Evolutionary conservation across 2,113 vertebrate species (phyloP).

Genomic region (Chauna torquata): DNA sequence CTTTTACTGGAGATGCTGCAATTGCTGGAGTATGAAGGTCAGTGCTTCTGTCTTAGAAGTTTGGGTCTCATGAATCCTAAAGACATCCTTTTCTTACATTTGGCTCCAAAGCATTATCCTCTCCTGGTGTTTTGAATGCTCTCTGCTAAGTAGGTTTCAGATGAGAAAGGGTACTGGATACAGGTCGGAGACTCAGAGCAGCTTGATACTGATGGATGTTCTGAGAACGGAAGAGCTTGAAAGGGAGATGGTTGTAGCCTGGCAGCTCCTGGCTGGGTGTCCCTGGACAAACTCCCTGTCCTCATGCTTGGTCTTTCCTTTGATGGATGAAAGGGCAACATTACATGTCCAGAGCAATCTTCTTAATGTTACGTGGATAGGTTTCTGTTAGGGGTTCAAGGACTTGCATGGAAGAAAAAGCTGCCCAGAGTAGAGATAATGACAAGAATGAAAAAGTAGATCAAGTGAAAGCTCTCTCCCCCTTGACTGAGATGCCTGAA

Average conservation of each 20-base stretch:
- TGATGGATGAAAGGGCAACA: neutral
- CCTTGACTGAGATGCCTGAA: neutral
- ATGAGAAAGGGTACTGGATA: neutral
- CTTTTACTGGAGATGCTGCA: neutral
- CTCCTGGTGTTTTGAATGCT: neutral
- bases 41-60: neutral
- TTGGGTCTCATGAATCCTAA: neutral
- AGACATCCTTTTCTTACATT: neutral
- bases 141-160: neutral
- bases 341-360: neutral
- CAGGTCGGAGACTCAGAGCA: neutral
- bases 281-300: neutral
- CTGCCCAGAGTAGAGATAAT: neutral
- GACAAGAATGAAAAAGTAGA: neutral
- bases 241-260: neutral
- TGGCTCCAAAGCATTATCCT: neutral
- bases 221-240: neutral
- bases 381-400: neutral
- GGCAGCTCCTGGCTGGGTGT: neutral
- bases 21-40: neutral
- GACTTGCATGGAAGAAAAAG: neutral
- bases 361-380: neutral
- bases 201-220: neutral
- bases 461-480: neutral
- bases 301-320: neutral